Percentiles rank a stretch among this genome's conserved stretches.
Evolutionary conservation across 2,113 vertebrate genomes (phyloP).

Genomic region (Shinisaurus crocodilurus): DNA sequence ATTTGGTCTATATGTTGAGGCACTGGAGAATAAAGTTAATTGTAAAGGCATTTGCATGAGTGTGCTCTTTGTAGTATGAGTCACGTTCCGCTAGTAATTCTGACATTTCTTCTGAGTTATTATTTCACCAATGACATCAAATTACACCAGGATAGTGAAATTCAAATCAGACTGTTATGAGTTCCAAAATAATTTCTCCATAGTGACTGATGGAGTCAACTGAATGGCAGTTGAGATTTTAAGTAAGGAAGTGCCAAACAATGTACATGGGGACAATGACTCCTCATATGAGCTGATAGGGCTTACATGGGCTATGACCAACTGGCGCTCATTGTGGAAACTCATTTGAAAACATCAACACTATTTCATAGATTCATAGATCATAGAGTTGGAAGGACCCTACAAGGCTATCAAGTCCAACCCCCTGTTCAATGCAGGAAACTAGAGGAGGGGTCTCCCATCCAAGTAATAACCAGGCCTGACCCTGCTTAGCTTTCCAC

Average conservation of each 20-base stretch:
- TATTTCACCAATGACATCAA: background rate
- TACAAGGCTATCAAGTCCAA: too few relatives aligned
- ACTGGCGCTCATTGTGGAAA: background rate
- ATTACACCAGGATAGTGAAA: background rate
- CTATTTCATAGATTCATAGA: too few relatives aligned
- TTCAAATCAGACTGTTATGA: background rate
- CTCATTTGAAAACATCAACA: background rate
- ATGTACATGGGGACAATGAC: background rate
- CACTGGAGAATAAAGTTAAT: background rate
- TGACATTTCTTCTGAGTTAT: background rate
- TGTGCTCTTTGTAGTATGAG: background rate
- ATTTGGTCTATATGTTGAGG: background rate
- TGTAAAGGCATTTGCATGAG: background rate
- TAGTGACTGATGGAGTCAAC: background rate
- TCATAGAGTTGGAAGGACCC: too few relatives aligned
- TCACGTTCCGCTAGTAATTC: background rate
- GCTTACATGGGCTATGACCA: background rate
- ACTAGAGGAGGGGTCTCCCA: too few relatives aligned
- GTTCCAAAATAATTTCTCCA: background rate
- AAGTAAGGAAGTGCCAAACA: background rate
- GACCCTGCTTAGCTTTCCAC: too few relatives aligned
- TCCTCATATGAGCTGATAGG: background rate
- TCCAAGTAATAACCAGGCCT: too few relatives aligned
- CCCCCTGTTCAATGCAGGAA: too few relatives aligned
- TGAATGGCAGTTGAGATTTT: background rate